Percentiles rank a stretch among this genome's conserved stretches.
These are phyloP conservation scores for Amiota communis DNA, from an alignment of 2,888 invertebrate species.

Conservation along the genomic window DNA sequence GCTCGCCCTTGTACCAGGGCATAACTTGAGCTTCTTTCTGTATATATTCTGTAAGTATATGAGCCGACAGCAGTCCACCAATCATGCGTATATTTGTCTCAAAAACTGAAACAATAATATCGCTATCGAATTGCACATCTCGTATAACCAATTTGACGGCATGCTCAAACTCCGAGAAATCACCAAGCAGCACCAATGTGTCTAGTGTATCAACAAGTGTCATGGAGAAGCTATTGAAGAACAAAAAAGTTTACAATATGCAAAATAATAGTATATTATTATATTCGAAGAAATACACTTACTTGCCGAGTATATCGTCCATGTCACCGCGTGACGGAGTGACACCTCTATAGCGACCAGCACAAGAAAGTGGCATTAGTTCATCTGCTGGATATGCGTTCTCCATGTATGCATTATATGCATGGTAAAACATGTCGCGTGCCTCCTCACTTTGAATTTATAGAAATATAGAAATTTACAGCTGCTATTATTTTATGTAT, in stretches of 20 bases:
- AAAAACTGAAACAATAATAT: constrained; percentile 97
- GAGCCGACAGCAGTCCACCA: constrained; percentile 95
- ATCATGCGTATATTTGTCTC: constrained; percentile 98
- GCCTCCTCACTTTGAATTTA: constrained; percentile 84
- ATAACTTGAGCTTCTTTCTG: constrained; percentile 83
- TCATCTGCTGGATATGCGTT: constrained; percentile 99
- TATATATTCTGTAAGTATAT: constrained; percentile 88
- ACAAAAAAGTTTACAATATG: no score
- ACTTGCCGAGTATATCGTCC: constrained; percentile 98
- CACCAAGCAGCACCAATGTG: constrained; percentile 92
- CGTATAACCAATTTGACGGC: constrained; percentile 89
- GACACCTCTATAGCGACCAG: constrained; percentile 91
- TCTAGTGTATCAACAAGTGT: constrained; percentile 96
- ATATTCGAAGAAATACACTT: constrained; percentile 72
- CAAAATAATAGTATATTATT: neutral
- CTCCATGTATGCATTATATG: constrained; percentile 95
- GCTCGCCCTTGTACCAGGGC: constrained; percentile 90
- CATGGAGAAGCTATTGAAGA: constrained; percentile 90
- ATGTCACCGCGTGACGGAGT: constrained; percentile 95
- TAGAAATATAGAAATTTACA: neutral
- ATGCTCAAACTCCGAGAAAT: constrained; percentile 93
- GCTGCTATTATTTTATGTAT: neutral
- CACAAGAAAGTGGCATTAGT: constrained; percentile 96
- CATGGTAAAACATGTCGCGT: constrained; percentile 97
- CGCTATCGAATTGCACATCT: constrained; percentile 93